Base-by-base conservation (phyloP, 1,140 invertebrate genomes). In the Leptinotarsa texana region DNA sequence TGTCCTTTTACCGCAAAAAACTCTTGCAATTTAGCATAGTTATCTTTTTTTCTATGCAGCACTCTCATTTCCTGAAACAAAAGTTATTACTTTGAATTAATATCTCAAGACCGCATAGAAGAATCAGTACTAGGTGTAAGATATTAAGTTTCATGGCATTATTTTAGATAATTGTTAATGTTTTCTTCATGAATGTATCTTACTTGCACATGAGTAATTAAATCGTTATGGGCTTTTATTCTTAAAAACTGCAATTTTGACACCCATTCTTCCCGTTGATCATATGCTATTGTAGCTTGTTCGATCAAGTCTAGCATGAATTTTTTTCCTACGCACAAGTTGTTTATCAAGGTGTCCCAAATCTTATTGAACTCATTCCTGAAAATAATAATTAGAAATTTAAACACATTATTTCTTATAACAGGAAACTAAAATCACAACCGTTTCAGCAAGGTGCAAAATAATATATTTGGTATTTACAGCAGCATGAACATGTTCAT, bases 301-400 rank as follows among this genome's bases (percentile, higher is more conserved):
- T 96, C 94, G 69, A 96, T 94, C n/a, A 95, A 86, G 79, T 96
- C 93, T 76, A 92, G 89, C 80, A 95, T 94, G 73, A 93, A 88
- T 48, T 91, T 90, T 78, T 94, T 94, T 5, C 92, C 92, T n/a
- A 89, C 88, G 79, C 90, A 90, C 24, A 96, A 86, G 74, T 93
- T 90, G 5, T 90, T 90, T 15, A 93, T 89, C 74, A 95, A 88
- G 78, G 91, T 91, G 77, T 91, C 89, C 89, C 94, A 82, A 47
- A 74, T 77, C 24, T 78, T 78, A 62, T 80, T 80, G 63, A 80
- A 82, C 63, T 76, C 73, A 13, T 67, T 89, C 88, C 90, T 88
- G 57, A 18, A 72, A 72, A 42, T 3, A 42, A 33, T 33, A 33
- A 42, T 11, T 11, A 3, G 33, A 42, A 42, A 42, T 42, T 42